These are phyloP conservation scores for Actenoides lindsayi DNA, from an alignment of 2,113 vertebrate species.

Conservation along the genomic window DNA sequence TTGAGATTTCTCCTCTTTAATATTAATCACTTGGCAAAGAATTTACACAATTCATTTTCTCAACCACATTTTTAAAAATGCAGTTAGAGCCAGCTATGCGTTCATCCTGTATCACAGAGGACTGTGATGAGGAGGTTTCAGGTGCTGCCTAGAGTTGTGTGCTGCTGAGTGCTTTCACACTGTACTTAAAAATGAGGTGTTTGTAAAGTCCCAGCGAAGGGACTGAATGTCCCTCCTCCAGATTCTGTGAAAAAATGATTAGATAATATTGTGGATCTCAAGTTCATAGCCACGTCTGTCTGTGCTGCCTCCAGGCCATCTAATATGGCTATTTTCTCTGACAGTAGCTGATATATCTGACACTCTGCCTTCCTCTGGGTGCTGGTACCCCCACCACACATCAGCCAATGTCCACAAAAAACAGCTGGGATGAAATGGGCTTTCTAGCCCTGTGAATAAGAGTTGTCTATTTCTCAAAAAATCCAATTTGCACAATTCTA, in stretches of 20 bases:
- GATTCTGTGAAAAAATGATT: conserved; percentile 38
- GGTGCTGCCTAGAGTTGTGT: background rate
- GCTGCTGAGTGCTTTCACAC: background rate
- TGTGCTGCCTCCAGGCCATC: background rate
- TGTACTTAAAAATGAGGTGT: background rate
- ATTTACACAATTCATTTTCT: background rate
- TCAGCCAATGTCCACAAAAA: background rate
- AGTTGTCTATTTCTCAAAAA: background rate
- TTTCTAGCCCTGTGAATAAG: background rate
- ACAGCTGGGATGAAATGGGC: background rate
- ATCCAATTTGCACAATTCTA: background rate
- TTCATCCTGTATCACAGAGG: background rate
- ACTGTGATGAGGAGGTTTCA: background rate
- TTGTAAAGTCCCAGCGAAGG: background rate
- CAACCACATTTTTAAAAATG: background rate
- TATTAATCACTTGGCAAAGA: conserved; percentile 35
- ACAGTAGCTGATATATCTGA: background rate
- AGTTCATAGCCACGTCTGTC: background rate
- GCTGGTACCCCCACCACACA: background rate
- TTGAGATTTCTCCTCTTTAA: conserved; percentile 18
- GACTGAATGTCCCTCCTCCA: background rate
- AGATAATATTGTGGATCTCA: background rate
- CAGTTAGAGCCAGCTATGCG: background rate
- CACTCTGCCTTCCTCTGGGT: background rate
- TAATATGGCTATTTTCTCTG: background rate